Evolutionary conservation across 2,113 vertebrate genomes (phyloP), one percentile per base, ranked within the genome.

Genomic region (Hypanus sabinus): DNA sequence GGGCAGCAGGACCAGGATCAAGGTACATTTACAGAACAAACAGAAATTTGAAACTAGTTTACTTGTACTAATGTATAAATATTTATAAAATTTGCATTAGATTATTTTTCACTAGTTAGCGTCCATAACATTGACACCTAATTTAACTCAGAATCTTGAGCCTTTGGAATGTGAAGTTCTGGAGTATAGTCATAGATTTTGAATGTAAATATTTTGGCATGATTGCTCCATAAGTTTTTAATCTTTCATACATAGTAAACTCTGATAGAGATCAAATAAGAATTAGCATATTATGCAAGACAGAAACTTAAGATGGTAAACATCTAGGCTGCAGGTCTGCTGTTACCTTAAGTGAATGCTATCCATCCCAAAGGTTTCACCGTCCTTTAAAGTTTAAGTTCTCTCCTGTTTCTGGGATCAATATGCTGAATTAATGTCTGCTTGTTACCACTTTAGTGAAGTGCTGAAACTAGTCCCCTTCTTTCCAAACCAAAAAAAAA

Each of bases 1-100:
- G 98, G 96, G 97, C 97, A 3, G 97, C 98, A 81, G 98, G 98
- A 95, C 97, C 97, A 94, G 97, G 97, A 94, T 98, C 98, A 97
- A 98, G 98, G 98, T 98, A 97, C 95, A 94, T 81, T 85, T 94
- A 46, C 65, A 93, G 79, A 90, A 27, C 91, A 75, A 91, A 22
- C 33, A 27, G 65, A 93, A 73, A 27, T 73, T 14, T 75, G 33
- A 30, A 65, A 73, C 36, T 55, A 38, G 22, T 38, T 70, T 92
- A 68, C 27, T 93, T 71, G 91, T 93, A 73, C 68, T 70, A 71
- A 60, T 30, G 11, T 73, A 24, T 55, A 55, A 93, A 55, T 18
- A 11, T 68, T 65, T 62, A 27, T 70, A 38, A 93, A 73, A 10
- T 36, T 27, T 73, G 36, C 36, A 24, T 93, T 38, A 6, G 12